These are phyloP conservation scores for Ophion obscuratus DNA, from an alignment of 2,888 invertebrate species.

Conservation along the genomic window DNA sequence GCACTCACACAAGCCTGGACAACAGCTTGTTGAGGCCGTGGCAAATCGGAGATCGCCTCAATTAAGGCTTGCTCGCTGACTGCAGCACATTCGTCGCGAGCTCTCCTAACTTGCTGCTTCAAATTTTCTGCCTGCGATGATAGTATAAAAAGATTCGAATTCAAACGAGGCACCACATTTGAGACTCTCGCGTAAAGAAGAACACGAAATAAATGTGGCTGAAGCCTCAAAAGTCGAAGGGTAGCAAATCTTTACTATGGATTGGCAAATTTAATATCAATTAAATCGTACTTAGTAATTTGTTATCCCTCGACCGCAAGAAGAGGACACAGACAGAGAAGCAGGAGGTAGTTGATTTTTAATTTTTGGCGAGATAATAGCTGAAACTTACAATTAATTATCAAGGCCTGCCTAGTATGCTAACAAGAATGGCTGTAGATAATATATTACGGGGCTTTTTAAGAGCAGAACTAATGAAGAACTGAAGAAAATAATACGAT, in stretches of 20 bases:
- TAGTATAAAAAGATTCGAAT: no score
- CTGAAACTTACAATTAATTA: background rate
- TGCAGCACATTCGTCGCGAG: constrained; percentile 37
- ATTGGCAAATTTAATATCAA: background rate
- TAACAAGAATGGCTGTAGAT: constrained; percentile 29
- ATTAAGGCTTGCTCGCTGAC: constrained; percentile 39
- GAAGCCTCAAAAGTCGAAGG: no score
- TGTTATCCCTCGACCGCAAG: constrained; percentile 11
- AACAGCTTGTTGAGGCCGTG: constrained; percentile 46
- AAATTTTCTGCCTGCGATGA: no score
- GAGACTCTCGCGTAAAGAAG: no score
- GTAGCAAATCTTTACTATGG: background rate
- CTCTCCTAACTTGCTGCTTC: constrained; percentile 1
- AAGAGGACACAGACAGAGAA: constrained; percentile 6
- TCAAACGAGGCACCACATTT: no score
- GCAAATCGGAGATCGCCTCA: constrained; percentile 47
- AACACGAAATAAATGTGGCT: no score
- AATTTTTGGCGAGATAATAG: background rate
- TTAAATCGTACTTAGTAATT: constrained; percentile 24
- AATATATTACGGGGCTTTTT: constrained; percentile 34
- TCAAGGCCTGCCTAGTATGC: background rate
- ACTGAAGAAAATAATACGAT: constrained; percentile 12
- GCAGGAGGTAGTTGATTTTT: constrained; percentile 14
- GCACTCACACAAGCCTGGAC: constrained; percentile 57
- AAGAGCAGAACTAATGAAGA: constrained; percentile 18